Conservation (phyloP, 1,140 invertebrate genomes). For the Euborellia annulipes region DNA sequence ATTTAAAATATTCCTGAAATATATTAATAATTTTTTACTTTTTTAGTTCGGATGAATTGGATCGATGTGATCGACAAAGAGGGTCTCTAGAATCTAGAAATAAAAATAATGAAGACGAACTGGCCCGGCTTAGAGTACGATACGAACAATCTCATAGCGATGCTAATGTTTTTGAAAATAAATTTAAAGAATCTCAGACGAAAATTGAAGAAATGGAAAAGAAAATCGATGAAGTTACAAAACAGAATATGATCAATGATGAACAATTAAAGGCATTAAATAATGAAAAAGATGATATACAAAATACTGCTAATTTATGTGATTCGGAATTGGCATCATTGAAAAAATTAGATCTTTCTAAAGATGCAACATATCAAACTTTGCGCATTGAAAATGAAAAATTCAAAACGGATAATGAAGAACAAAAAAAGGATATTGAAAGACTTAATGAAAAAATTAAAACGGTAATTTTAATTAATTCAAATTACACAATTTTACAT, state of each 20-base stretch:
- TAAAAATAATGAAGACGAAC: slow-evolving; percentile 12
- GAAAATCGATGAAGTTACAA: slow-evolving; percentile 20
- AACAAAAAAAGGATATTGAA: slow-evolving; percentile 23
- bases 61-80: slow-evolving; percentile 24
- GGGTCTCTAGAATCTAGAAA: slow-evolving; percentile 20
- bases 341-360: slow-evolving; percentile 25
- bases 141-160: slow-evolving; percentile 1
- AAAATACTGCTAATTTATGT: slow-evolving; percentile 23
- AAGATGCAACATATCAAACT: slow-evolving; percentile 24
- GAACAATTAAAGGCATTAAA: slow-evolving; percentile 4
- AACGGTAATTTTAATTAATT: slow-evolving; percentile 15
- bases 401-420: slow-evolving; percentile 21
- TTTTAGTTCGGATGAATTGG: slow-evolving; percentile 27
- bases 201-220: slow-evolving; percentile 22
- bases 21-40: no score
- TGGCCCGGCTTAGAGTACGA: slow-evolving; percentile 2
- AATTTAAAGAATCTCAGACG: slow-evolving; percentile 14
- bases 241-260: slow-evolving; percentile 17
- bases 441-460: slow-evolving; percentile 24
- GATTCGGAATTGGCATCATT: slow-evolving; percentile 28
- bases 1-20: no score
- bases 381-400: slow-evolving; percentile 26
- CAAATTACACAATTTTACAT: no score
- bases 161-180: neutral
- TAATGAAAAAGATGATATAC: slow-evolving; percentile 17